phyloP scores from a whole-genome alignment of 1,140 invertebrate genomes.

The Lepidotrigona ventralis region DNA sequence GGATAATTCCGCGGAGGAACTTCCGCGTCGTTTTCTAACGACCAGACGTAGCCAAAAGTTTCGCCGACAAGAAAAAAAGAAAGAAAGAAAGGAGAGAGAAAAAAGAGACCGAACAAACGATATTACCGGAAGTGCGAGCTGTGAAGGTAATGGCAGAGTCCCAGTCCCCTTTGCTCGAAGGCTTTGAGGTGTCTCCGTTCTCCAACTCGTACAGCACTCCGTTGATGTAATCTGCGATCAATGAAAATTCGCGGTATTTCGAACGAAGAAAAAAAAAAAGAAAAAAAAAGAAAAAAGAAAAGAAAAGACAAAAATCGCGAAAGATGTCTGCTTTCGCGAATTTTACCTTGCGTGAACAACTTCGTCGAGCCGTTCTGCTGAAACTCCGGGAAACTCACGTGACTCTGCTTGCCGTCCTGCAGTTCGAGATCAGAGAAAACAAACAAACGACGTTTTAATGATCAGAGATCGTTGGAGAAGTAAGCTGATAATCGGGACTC shows the following conservation, averaged over 20 bases:
- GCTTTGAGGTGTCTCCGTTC: constrained; percentile 82
- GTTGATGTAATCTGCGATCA: constrained; percentile 87
- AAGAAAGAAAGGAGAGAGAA: not conserved
- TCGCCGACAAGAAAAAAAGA: not conserved
- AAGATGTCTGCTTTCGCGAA: constrained; percentile 27
- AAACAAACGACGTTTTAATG: constrained; percentile 12
- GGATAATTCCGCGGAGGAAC: constrained; percentile 9
- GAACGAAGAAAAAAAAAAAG: not conserved
- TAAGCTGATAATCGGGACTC: not conserved
- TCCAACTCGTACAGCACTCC: constrained; percentile 88
- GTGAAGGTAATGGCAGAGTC: constrained; percentile 93
- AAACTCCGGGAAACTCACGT: constrained; percentile 92
- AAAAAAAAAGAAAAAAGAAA: too few species aligned
- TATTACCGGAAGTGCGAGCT: constrained; percentile 90
- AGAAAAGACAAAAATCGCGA: too few species aligned
- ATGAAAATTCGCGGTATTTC: constrained; percentile 40
- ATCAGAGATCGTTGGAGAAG: not conserved
- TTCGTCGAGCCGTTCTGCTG: constrained; percentile 92
- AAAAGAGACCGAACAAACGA: constrained; percentile 9
- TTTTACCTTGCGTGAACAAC: constrained; percentile 90
- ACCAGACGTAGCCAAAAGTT: not conserved
- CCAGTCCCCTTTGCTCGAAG: constrained; percentile 85
- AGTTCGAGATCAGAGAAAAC: not conserved
- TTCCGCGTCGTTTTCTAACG: not conserved
- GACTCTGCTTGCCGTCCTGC: constrained; percentile 90